phyloP scores from a whole-genome alignment of 2,113 vertebrate genomes.

The Protobothrops mucrosquamatus region DNA sequence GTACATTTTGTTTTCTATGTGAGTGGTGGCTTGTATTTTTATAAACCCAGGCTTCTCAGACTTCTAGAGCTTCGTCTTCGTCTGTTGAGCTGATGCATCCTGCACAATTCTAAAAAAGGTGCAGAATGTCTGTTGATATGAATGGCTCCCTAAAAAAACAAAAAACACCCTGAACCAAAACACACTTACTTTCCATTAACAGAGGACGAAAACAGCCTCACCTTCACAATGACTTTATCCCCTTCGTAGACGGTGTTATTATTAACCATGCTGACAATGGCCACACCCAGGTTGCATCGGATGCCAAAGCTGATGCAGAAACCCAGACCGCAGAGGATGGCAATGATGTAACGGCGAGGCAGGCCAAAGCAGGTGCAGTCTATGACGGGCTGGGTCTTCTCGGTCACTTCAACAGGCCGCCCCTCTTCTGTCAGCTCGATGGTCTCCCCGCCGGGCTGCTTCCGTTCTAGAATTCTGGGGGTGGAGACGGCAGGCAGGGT shows the following conservation, averaged over 20 bases:
- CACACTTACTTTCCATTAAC: not conserved
- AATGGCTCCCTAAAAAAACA: not conserved
- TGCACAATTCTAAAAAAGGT: not conserved
- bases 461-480: constrained; percentile 81
- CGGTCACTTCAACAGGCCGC: constrained; percentile 56
- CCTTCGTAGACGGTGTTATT: constrained; percentile 80
- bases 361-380: constrained; percentile 92
- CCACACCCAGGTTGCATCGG: constrained; percentile 90
- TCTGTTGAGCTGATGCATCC: not conserved
- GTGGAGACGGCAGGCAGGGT: constrained; percentile 48
- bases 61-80: too few relatives aligned
- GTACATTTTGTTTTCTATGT: not conserved
- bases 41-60: not conserved
- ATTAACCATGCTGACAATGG: constrained; percentile 94
- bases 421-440: constrained; percentile 83
- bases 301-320: constrained; percentile 95
- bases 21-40: not conserved
- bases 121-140: not conserved
- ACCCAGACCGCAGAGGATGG: constrained; percentile 88
- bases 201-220: constrained; percentile 46
- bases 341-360: constrained; percentile 89
- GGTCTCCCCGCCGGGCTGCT: constrained; percentile 84
- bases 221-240: constrained; percentile 80
- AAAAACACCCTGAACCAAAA: not conserved
- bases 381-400: constrained; percentile 78